phyloP scores from a whole-genome alignment of 2,888 invertebrate species.

The Orchesella flavescens region DNA sequence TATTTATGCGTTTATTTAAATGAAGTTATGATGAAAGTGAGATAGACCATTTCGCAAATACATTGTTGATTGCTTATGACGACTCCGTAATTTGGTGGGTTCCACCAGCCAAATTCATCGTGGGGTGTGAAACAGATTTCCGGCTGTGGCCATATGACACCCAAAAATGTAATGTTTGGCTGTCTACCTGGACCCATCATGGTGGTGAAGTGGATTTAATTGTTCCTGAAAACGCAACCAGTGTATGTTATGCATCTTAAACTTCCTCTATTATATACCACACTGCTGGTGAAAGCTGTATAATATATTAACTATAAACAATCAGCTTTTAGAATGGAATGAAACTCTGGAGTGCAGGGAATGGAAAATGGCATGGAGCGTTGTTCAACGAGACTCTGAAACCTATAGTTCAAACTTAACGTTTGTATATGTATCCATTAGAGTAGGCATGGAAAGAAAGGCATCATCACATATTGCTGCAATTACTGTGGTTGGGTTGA shows the following conservation, averaged over 20 bases:
- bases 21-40: constrained; percentile 53
- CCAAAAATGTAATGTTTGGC: constrained; percentile 41
- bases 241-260: no score
- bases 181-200: constrained; percentile 55
- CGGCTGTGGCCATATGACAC: constrained; percentile 63
- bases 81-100: constrained; percentile 47
- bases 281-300: no score
- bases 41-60: constrained; percentile 49
- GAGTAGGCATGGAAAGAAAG: constrained; percentile 37
- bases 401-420: no score
- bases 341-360: constrained; percentile 28
- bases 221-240: constrained; percentile 4
- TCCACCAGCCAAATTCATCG: constrained; percentile 54
- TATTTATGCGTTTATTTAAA: no score
- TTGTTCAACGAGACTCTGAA: not conserved
- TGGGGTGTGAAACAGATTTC: constrained; percentile 40
- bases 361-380: constrained; percentile 42
- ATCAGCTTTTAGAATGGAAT: no score
- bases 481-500: constrained; percentile 48
- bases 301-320: no score
- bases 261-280: no score
- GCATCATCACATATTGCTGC: constrained; percentile 49
- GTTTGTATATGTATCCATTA: constrained; percentile 34
- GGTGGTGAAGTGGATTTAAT: constrained; percentile 31
- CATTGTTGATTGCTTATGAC: constrained; percentile 3